phyloP scores from a whole-genome alignment of 2,888 invertebrate genomes.

The Steinernema scapterisci region DNA sequence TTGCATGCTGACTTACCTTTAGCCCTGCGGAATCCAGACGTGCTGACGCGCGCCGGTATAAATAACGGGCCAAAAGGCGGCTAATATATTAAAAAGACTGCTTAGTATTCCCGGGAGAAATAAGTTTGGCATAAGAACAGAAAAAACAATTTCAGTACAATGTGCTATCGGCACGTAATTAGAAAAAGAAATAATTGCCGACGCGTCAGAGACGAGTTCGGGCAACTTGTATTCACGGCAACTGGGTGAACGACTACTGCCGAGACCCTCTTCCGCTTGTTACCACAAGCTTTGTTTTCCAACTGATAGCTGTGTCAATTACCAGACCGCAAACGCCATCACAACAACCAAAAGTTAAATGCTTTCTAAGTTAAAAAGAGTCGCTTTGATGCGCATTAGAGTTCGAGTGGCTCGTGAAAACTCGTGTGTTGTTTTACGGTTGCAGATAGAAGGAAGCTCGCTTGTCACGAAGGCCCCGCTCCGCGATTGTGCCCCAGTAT shows the following conservation, averaged over 20 bases:
- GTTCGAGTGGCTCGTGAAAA: neutral
- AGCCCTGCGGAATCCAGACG: neutral
- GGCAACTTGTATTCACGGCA: neutral
- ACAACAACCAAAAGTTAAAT: slow-evolving; percentile 26
- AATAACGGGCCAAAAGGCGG: neutral
- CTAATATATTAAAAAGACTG: slow-evolving; percentile 13
- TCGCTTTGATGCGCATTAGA: slow-evolving; percentile 15
- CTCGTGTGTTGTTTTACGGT: neutral
- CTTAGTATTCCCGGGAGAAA: slow-evolving; percentile 12
- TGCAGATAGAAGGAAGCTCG: no score
- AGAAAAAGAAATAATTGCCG: slow-evolving; percentile 16
- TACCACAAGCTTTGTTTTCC: slow-evolving; percentile 31
- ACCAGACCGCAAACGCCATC: slow-evolving; percentile 14
- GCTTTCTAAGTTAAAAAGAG: slow-evolving; percentile 31
- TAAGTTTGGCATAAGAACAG: slow-evolving; percentile 22
- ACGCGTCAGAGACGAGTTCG: neutral
- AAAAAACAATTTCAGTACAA: slow-evolving; percentile 27
- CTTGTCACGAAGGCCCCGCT: no score
- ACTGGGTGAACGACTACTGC: slow-evolving; percentile 7
- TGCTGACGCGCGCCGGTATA: neutral
- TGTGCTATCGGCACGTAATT: slow-evolving; percentile 27
- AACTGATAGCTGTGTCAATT: slow-evolving; percentile 30
- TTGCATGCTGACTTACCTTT: slow-evolving; percentile 1
- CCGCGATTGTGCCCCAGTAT: no score
- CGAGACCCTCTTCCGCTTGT: slow-evolving; percentile 15